Evolutionary conservation across 2,113 vertebrate genomes (phyloP), one percentile per base, ranked within the genome.

Genomic region (Ictalurus furcatus): DNA sequence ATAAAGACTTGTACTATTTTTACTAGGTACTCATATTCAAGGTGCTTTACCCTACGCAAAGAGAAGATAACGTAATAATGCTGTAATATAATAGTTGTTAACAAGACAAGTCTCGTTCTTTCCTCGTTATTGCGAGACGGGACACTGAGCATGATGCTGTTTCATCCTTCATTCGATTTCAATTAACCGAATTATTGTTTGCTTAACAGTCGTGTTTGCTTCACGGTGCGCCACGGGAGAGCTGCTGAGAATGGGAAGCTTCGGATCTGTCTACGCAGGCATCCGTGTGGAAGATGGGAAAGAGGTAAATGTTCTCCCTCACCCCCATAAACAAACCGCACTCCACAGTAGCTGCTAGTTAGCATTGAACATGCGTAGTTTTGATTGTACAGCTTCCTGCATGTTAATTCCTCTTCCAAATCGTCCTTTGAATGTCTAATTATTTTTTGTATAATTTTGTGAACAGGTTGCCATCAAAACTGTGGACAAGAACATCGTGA

Each of bases 391-490:
- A 3, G 56, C 56, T 58, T 58, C 56, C 16, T 17, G 56, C 16
- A 17, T 58, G 56, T 58, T 17, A 58, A 58, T 58, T 58, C 56
- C 16, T 58, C 16, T 58, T 17, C 30, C 56, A 58, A 58, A 17
- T 19, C 3, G 14, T 58, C 14, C 14, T 0, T 17, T 58, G 56
- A 17, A 58, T 19, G 56, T 52, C 14, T 17, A 23, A 21, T 61
- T 23, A 61, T 61, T 19, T 78, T 58, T 56, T 87, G 4, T 48
- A 23, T n/a, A 52, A 52, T 52, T 52, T 71, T 28, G 84, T 91
- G 8, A 76, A 40, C 80, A 94, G 94, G 94, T 94, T 23, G 94
- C 94, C 3, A 92, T 94, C 67, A 94, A 94, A 85, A 81, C 91
- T 65, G 89, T 94, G 14, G 13, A 87, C 1, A 90, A 92, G n/a